Base-by-base conservation (phyloP, 2,797 vertebrate genomes). In the Staurois parvus region DNA sequence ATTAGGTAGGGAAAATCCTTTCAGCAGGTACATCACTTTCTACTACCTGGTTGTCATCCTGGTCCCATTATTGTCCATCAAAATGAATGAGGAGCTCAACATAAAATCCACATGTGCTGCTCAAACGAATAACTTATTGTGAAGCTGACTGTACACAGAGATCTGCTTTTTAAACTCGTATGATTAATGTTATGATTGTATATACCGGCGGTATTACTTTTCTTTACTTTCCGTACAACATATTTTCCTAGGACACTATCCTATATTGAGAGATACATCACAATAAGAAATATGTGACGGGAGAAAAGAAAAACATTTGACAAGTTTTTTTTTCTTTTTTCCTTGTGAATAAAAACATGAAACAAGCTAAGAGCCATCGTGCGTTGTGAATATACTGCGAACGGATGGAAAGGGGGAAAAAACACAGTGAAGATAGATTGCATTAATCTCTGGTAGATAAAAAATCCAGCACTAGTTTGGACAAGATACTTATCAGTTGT, bases 401-500 rank as follows among this genome's bases (percentile, higher is more conserved):
- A 70, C 21, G 56, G 67, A 67, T 48, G 59, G 83, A 72, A 81
- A n/a, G 68, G 56, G n/a, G 72, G 37, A 79, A 78, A 80, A 76
- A 69, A 72, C 48, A 62, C 68, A 73, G 76, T n/a, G 59, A 84
- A 87, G 85, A 87, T 81, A 87, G 81, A 87, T 84, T 84, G 81
- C 62, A 83, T 79, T 83, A 87, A 84, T 87, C 85, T 79, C 76
- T 79, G 30, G 69, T 66, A 84, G 85, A 87, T 87, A 86, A 87
- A 75, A 62, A 75, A 86, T 77, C 80, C 75, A 56, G 81, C 80
- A 75, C 81, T 79, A 69, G 85, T 87, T 87, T 83, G 81, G 76
- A 84, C 85, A 87, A 87, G 85, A 87, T 87, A 84, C 85, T 87
- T 87, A 87, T 87, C 85, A 83, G 76, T 79, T 87, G 74, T 75